Conservation (phyloP, 1,140 invertebrate genomes). For the Meteorus sp. region DNA sequence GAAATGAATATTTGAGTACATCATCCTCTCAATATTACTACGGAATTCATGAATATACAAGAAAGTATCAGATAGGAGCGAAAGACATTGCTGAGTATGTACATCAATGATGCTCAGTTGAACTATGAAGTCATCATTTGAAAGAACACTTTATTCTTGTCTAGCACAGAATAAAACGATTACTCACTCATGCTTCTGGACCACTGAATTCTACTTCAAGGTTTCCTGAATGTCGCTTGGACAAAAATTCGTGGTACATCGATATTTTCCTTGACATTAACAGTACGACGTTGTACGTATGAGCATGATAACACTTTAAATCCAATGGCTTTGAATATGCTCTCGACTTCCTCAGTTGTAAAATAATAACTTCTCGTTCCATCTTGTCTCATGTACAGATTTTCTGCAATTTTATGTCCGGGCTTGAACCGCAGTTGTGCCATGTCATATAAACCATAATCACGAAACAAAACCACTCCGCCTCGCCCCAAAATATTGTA, state of each 20-base stretch:
- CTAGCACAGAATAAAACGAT: constrained; percentile 7
- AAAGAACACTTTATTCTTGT: constrained; percentile 1
- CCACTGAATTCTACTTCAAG: constrained; percentile 33
- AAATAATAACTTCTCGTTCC: constrained; percentile 92
- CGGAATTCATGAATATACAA: background rate
- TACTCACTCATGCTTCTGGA: constrained; percentile 4
- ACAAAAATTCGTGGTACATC: constrained; percentile 90
- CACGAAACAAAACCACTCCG: constrained; percentile 87
- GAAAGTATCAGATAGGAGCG: constrained; percentile 46
- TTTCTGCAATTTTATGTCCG: constrained; percentile 90
- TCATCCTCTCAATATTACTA: constrained; percentile 2
- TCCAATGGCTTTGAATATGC: constrained; percentile 68
- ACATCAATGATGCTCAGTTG: constrained; percentile 47
- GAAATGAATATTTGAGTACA: too few relatives aligned
- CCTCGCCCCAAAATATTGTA: constrained; percentile 73
- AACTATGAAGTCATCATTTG: constrained; percentile 54
- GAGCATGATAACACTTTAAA: constrained; percentile 69
- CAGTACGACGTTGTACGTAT: constrained; percentile 84
- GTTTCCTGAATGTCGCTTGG: constrained; percentile 83
- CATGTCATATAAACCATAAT: constrained; percentile 98
- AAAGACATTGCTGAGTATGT: constrained; percentile 41
- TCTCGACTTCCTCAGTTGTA: constrained; percentile 66
- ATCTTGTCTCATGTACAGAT: constrained; percentile 96
- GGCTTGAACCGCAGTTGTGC: constrained; percentile 92
- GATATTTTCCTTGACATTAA: constrained; percentile 89